phyloP scores from a whole-genome alignment of 2,797 vertebrate genomes.

The Percopsis omiscomaycus region DNA sequence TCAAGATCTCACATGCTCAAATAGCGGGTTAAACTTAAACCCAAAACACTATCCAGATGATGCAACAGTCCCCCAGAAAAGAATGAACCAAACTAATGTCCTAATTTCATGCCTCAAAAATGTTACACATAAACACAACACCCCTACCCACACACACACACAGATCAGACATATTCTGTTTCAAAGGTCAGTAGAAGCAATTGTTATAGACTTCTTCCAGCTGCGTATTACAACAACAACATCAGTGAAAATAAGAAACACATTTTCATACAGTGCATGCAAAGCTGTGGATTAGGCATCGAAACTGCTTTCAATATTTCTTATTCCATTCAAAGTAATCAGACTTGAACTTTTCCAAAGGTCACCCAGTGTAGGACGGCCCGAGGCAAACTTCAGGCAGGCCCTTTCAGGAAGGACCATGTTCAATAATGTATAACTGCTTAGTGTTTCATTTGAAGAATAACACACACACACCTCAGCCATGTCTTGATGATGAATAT shows the following conservation, averaged over 20 bases:
- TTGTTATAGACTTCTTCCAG: slow-evolving; percentile 29
- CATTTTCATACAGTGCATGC: slow-evolving; percentile 28
- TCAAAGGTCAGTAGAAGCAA: slow-evolving; percentile 57
- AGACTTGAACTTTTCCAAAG: slow-evolving; percentile 65
- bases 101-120: neutral
- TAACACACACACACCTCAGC: slow-evolving; percentile 24
- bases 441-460: slow-evolving; percentile 48
- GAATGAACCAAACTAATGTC: no score
- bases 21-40: slow-evolving; percentile 40
- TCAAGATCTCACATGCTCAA: slow-evolving; percentile 55
- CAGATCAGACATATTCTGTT: slow-evolving; percentile 19
- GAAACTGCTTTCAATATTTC: slow-evolving; percentile 50
- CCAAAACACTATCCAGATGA: neutral
- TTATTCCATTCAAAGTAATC: slow-evolving; percentile 54
- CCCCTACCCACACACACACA: neutral
- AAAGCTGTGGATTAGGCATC: slow-evolving; percentile 30
- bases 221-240: slow-evolving; percentile 43
- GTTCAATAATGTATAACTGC: slow-evolving; percentile 61
- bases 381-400: slow-evolving; percentile 40
- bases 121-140: neutral
- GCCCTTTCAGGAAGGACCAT: slow-evolving; percentile 39
- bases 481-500: slow-evolving; percentile 58
- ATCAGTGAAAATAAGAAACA: slow-evolving; percentile 33
- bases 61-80: no score
- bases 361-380: slow-evolving; percentile 58